Conservation (phyloP, 2,888 invertebrate genomes). For the Mythimna impura region DNA sequence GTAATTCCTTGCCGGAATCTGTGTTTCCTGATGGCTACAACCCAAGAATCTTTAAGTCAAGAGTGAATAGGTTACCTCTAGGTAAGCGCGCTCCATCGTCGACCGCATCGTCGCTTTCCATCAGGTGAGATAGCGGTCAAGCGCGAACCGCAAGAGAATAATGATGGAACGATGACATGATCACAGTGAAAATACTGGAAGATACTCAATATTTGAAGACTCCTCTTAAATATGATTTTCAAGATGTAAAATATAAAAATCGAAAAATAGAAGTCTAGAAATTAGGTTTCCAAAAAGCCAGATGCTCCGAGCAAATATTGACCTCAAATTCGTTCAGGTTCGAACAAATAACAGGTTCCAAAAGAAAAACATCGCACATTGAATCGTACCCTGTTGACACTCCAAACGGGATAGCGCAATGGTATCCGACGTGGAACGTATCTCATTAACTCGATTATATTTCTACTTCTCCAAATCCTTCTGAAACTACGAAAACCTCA, state of each 20-base stretch:
- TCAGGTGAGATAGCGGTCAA: too few relatives aligned
- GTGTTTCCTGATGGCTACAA: too few relatives aligned
- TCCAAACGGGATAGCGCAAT: slow-evolving; percentile 66
- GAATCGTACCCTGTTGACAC: slow-evolving; percentile 68
- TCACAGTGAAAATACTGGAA: background rate
- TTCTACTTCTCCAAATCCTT: slow-evolving; percentile 67
- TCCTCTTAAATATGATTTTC: background rate
- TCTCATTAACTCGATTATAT: slow-evolving; percentile 82
- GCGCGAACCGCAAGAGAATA: too few relatives aligned
- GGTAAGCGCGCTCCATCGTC: too few relatives aligned
- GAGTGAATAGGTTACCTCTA: too few relatives aligned
- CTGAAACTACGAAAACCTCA: slow-evolving; percentile 30
- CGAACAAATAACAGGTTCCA: slow-evolving; percentile 32
- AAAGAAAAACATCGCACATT: slow-evolving; percentile 42
- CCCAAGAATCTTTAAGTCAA: too few relatives aligned
- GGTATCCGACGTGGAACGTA: slow-evolving; percentile 66
- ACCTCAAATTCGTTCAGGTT: slow-evolving; percentile 17
- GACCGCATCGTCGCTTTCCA: too few relatives aligned
- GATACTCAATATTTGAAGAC: background rate
- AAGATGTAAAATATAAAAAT: background rate
- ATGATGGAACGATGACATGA: too few relatives aligned
- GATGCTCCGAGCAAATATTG: slow-evolving; percentile 18
- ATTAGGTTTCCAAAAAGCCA: slow-evolving; percentile 8
- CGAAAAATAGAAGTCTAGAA: background rate
- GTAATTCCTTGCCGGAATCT: too few relatives aligned